phyloP scores from a whole-genome alignment of 2,113 vertebrate genomes.

The Colaptes auratus region DNA sequence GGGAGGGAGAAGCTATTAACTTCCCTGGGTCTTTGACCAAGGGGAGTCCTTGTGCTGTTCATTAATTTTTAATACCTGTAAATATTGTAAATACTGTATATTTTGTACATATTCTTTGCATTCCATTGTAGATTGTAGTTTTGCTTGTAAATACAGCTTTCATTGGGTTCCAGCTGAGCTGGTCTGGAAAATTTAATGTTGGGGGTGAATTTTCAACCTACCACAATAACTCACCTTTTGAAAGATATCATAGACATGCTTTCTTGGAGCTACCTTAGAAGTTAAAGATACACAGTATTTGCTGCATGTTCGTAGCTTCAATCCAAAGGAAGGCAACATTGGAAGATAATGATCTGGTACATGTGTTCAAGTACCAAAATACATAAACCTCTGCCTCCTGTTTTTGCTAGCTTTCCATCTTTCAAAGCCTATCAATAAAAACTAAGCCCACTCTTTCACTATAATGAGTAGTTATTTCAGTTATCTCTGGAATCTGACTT shows the following conservation, averaged over 20 bases:
- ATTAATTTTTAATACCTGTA: no score
- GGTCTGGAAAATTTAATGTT: no score
- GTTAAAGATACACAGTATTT: neutral
- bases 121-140: no score
- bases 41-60: no score
- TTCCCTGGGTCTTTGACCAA: no score
- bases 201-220: no score
- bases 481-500: neutral
- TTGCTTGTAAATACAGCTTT: no score
- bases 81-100: no score
- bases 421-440: neutral
- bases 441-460: neutral
- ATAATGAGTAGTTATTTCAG: neutral
- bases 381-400: neutral
- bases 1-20: no score
- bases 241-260: neutral
- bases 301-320: neutral
- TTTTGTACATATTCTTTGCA: no score
- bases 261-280: neutral
- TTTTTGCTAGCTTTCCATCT: neutral
- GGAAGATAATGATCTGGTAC: neutral
- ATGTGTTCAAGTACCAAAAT: neutral
- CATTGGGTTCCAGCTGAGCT: no score
- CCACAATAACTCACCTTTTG: neutral
- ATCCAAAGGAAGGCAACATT: neutral